Conservation (phyloP, 2,113 vertebrate species). For the Corythaixoides concolor region DNA sequence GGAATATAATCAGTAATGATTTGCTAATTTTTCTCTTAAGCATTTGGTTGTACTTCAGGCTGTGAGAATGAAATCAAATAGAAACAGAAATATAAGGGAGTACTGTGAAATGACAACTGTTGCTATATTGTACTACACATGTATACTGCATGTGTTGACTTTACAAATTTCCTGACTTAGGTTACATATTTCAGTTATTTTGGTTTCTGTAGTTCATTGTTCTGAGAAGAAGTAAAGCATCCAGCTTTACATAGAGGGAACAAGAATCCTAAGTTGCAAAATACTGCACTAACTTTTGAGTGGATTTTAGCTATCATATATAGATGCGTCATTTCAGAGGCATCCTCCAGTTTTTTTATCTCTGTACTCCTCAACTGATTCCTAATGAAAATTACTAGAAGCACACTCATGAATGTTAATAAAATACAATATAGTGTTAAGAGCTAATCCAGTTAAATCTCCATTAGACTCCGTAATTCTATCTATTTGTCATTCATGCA, state of each 20-base stretch:
- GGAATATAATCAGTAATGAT: background rate
- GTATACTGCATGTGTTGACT: background rate
- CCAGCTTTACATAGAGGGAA: background rate
- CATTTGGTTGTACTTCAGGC: background rate
- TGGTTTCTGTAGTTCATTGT: background rate
- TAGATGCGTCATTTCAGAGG: background rate
- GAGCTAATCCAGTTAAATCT: conserved; percentile 20
- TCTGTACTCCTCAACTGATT: background rate
- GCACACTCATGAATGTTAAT: background rate
- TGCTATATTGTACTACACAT: fast-evolving
- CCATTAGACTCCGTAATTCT: background rate
- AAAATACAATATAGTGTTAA: conserved; percentile 10
- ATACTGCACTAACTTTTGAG: background rate
- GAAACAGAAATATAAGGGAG: background rate
- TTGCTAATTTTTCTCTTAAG: background rate
- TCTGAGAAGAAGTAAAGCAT: background rate
- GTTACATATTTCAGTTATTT: background rate
- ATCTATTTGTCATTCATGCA: background rate
- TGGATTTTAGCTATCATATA: background rate
- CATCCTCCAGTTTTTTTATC: background rate
- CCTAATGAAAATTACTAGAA: background rate
- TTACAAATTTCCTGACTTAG: background rate
- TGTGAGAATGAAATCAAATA: background rate
- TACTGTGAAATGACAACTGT: background rate
- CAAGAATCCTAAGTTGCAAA: background rate